Conservation (phyloP, 2,113 vertebrate genomes). For the Ardeotis arabs region DNA sequence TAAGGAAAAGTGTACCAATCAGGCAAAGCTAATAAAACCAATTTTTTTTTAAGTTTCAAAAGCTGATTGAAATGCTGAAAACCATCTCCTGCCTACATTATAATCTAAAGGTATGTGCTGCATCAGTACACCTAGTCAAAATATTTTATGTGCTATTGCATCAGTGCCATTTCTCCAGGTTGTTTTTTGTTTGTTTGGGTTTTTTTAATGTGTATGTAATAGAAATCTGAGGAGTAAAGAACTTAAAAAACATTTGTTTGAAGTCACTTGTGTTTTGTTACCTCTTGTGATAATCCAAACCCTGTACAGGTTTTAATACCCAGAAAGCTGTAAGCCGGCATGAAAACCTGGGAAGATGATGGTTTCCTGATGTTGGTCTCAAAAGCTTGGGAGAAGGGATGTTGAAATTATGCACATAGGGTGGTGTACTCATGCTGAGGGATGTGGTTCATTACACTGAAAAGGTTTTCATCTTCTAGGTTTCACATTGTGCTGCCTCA, state of each 20-base stretch:
- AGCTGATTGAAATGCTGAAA: neutral
- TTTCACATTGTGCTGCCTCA: neutral
- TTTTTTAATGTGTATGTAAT: neutral
- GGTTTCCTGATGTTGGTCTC: neutral
- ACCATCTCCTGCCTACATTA: rapidly evolving
- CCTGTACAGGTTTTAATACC: neutral
- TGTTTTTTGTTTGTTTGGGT: too few species aligned
- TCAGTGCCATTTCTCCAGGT: neutral
- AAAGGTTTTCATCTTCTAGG: neutral
- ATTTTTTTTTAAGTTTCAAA: neutral
- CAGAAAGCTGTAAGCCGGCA: neutral
- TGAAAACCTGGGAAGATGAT: neutral
- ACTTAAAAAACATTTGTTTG: neutral
- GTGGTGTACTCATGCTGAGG: neutral
- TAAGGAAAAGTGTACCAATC: neutral
- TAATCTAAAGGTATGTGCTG: neutral
- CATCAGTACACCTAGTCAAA: rapidly evolving
- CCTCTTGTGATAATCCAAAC: neutral
- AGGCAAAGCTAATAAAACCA: neutral
- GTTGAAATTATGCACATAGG: neutral
- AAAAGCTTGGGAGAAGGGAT: neutral
- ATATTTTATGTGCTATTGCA: neutral
- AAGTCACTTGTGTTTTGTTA: neutral
- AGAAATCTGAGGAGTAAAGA: neutral
- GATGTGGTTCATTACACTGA: neutral